Evolutionary conservation across 2,888 invertebrate genomes (phyloP), one percentile per base, ranked within the genome.

Genomic region (Atherix ibis): DNA sequence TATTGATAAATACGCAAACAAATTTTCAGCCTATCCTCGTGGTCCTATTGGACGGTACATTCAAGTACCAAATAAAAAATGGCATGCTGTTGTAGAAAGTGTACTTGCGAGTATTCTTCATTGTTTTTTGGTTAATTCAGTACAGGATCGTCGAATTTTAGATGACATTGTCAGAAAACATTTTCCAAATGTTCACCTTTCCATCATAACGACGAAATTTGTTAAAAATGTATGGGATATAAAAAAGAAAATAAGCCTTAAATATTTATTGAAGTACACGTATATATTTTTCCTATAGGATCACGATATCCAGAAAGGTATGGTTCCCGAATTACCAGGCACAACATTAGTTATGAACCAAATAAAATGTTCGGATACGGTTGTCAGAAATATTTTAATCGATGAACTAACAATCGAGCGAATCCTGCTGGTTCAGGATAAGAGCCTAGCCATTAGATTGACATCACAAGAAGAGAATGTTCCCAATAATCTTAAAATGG

Each of bases 311-410:
- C 44, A 48, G 8, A 35, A 40, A 3, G 48, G 52, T 5, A 48
- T 44, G 33, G 58, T 57, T 6, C 49, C 52, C 1, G 37, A 44
- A 10, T 30, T 30, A 3, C 5, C 14, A n/a, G 50, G 51, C 13
- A 49, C 58, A 9, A 34, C 43, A 14, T 44, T 49, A 16, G 42
- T 91, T 10, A 67, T 83, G 32, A 73, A 85, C 48, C 67, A 76
- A 39, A 66, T 94, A 35, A 70, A 73, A 39, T 72, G 87, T 35
- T 58, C 67, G 4, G 77, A 89, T 63, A 71, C 80, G 0, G 71
- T 84, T 10, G 74, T 91, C 2, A 71, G 75, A 45, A 94, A 94
- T 65, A 78, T 73, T 51, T 67, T 94, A 18, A 80, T 94, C 35
- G 92, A 94, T 64, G 76, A 76, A 50, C 47, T 68, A 8, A 56